Evolutionary conservation across 2,888 invertebrate genomes (phyloP).

Genomic region (Invenusta paracnida): DNA sequence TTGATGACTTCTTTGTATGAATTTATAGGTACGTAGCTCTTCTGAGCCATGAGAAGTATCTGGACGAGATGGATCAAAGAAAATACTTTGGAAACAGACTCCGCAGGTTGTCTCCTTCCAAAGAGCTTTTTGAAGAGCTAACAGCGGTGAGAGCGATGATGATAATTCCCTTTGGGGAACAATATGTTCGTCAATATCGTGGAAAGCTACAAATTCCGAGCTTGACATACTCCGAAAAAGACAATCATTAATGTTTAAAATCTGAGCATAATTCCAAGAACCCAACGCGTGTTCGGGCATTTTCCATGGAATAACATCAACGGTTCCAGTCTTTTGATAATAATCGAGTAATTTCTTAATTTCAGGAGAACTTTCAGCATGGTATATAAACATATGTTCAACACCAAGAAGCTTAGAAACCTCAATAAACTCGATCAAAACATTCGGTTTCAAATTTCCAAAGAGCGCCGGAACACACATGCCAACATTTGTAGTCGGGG

Average conservation of each 20-base stretch:
- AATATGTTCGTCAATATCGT: background rate
- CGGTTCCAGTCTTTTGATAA: background rate
- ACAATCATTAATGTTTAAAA: background rate
- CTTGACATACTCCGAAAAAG: background rate
- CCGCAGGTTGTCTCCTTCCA: background rate
- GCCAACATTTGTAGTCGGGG: background rate
- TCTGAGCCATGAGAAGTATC: background rate
- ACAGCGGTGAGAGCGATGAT: background rate
- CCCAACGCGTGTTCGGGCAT: background rate
- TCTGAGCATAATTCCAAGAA: background rate
- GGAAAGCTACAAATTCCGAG: background rate
- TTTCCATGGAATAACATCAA: background rate
- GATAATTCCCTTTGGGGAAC: background rate
- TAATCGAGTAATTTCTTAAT: background rate
- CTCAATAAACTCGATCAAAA: constrained; percentile 1
- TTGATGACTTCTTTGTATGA: background rate
- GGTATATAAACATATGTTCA: constrained; percentile 1
- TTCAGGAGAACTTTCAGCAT: background rate
- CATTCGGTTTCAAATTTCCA: background rate
- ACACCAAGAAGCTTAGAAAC: constrained; percentile 10
- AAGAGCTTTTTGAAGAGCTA: background rate
- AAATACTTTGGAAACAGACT: background rate
- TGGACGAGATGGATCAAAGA: background rate
- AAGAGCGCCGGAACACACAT: background rate
- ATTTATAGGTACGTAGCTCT: background rate